Conservation (phyloP, 2,113 vertebrate genomes). For the Equus quagga region DNA sequence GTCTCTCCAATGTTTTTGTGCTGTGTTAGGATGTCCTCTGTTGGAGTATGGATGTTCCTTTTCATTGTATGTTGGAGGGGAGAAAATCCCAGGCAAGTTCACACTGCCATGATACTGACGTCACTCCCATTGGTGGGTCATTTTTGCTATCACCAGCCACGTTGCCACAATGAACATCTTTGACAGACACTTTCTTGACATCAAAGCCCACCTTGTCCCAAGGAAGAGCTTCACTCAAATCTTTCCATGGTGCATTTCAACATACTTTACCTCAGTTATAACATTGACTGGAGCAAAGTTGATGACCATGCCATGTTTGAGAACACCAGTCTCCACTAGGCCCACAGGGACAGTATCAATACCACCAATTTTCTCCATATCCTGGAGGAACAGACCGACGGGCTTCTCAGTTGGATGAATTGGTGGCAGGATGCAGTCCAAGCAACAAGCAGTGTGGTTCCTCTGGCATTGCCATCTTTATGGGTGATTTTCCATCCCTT, state of each 20-base stretch:
- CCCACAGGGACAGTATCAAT: not conserved
- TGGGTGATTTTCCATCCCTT: not conserved
- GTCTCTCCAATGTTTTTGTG: too few relatives aligned
- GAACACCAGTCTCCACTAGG: not conserved
- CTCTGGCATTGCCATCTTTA: not conserved
- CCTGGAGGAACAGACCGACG: not conserved
- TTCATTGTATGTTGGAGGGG: too few relatives aligned
- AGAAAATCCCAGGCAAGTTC: too few relatives aligned
- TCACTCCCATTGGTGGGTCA: not conserved
- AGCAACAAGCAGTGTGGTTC: not conserved
- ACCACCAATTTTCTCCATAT: not conserved
- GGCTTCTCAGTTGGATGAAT: not conserved
- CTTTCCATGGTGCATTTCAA: not conserved
- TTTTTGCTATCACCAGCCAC: not conserved
- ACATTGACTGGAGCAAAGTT: not conserved
- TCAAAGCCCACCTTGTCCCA: not conserved
- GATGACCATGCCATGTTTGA: not conserved
- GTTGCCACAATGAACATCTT: not conserved
- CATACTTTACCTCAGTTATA: not conserved
- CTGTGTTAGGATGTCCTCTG: too few relatives aligned
- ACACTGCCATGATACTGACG: too few relatives aligned
- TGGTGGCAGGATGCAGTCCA: not conserved
- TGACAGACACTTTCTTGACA: not conserved
- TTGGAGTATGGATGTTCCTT: too few relatives aligned
- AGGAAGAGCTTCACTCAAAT: not conserved